Base-by-base conservation (phyloP, 2,888 invertebrate genomes). In the Candidula unifasciata region DNA sequence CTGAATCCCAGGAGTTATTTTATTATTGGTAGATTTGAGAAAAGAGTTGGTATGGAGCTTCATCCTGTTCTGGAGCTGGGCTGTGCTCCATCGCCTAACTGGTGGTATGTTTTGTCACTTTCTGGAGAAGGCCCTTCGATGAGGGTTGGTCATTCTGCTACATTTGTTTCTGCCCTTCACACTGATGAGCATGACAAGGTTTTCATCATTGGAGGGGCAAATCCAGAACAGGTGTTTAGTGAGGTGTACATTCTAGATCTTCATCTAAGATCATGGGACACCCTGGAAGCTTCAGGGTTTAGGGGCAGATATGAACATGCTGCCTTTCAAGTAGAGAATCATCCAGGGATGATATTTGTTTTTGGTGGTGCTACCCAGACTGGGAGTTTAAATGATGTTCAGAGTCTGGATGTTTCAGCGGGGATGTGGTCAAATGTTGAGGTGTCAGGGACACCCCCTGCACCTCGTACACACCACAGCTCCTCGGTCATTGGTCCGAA, bases 151-250 rank as follows among this genome's bases (percentile, higher is more conserved):
- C 93, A 93, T 88, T 91, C 93, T 0, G 91, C 91, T 82, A 89
- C 90, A 1, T 91, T 89, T 85, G 83, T 92, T 13, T 90, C 90
- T 24, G 90, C 89, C 21, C 83, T 87, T 77, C 85, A 87, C 37
- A 87, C 88, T 13, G 83, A 82, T 52, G 90, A 91, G 79, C 91
- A 89, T 85, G 91, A 92, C 8, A 90, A 90, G 76, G 88, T 94
- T 2, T 92, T 91, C 83, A 86, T 94, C n/a, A 92, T 94, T 21
- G 94, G 93, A 21, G 94, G 94, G 6, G 94, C 93, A 16, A 93
- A 93, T 88, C 93, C 93, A 2, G 91, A 91, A 82, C 92, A 91
- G n/a, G 89, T 93, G 0, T 93, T 93, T 82, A 89, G 89, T 85
- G 93, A 94, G 79, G 90, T 91, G 0, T 92, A 91, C 81, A 89